Conservation (phyloP, 2,113 vertebrate species). For the Genyomyrus donnyi region DNA sequence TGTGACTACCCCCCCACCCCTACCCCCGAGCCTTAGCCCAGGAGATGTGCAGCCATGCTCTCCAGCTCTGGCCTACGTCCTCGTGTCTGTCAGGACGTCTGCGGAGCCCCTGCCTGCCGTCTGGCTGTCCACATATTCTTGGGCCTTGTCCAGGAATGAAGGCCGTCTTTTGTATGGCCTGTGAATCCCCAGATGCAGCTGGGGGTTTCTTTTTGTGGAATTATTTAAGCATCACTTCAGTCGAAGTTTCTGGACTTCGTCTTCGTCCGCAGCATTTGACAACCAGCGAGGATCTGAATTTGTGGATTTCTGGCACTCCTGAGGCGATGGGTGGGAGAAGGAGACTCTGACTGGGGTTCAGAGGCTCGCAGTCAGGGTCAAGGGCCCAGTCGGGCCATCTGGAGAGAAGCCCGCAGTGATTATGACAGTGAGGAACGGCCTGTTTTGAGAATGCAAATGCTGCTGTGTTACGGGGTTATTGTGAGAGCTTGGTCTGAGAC, state of each 20-base stretch:
- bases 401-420: not conserved
- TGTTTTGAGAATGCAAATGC: not conserved
- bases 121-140: not conserved
- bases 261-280: not conserved
- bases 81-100: not conserved
- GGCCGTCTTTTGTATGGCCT: not conserved
- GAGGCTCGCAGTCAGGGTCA: not conserved
- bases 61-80: not conserved
- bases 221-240: not conserved
- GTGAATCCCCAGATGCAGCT: not conserved
- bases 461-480: not conserved
- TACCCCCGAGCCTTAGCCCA: not conserved
- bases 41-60: not conserved
- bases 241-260: not conserved
- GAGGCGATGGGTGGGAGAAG: not conserved
- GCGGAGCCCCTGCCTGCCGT: not conserved
- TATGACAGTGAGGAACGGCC: not conserved
- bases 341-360: not conserved
- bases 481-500: not conserved
- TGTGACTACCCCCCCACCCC: not conserved
- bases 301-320: not conserved
- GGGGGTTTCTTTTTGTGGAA: not conserved
- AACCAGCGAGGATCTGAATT: not conserved
- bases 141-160: not conserved
- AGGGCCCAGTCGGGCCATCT: not conserved